phyloP scores from a whole-genome alignment of 2,888 invertebrate species.

The Drosophila austrosaltans region DNA sequence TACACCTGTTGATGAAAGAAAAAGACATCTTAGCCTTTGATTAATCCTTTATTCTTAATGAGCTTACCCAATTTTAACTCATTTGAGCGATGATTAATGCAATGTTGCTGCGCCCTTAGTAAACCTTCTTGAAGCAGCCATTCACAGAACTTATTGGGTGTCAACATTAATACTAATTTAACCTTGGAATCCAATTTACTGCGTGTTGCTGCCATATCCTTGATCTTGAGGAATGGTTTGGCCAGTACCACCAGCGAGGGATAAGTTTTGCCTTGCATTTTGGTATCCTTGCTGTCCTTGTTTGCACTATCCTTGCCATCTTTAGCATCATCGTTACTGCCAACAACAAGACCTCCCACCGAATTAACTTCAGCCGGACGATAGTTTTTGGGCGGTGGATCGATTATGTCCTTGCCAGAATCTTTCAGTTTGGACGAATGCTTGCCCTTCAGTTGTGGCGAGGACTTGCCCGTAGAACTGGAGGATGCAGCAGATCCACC shows the following conservation, averaged over 20 bases:
- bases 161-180: slow-evolving; percentile 91
- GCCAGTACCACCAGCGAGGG: slow-evolving; percentile 94
- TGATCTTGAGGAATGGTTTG: slow-evolving; percentile 90
- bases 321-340: slow-evolving; percentile 85
- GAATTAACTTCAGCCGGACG: slow-evolving; percentile 89
- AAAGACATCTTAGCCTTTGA: background rate
- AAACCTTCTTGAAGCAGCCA: slow-evolving; percentile 95
- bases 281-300: slow-evolving; percentile 91
- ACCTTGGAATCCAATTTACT: slow-evolving; percentile 90
- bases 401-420: slow-evolving; percentile 27
- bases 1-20: slow-evolving; percentile 85
- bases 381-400: slow-evolving; percentile 77
- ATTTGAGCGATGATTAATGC: slow-evolving; percentile 87
- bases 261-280: slow-evolving; percentile 91
- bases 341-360: slow-evolving; percentile 89
- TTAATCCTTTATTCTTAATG: fast-evolving
- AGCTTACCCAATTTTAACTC: slow-evolving; percentile 89
- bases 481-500: slow-evolving; percentile 17
- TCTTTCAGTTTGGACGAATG: slow-evolving; percentile 37
- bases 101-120: slow-evolving; percentile 91
- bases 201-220: slow-evolving; percentile 87
- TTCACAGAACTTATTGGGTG: slow-evolving; percentile 93
- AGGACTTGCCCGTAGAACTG: slow-evolving; percentile 56
- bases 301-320: slow-evolving; percentile 84
- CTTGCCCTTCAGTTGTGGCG: slow-evolving; percentile 62